These are phyloP conservation scores for Alloscopus bannaensis DNA, from an alignment of 2,888 invertebrate genomes.

Conservation along the genomic window DNA sequence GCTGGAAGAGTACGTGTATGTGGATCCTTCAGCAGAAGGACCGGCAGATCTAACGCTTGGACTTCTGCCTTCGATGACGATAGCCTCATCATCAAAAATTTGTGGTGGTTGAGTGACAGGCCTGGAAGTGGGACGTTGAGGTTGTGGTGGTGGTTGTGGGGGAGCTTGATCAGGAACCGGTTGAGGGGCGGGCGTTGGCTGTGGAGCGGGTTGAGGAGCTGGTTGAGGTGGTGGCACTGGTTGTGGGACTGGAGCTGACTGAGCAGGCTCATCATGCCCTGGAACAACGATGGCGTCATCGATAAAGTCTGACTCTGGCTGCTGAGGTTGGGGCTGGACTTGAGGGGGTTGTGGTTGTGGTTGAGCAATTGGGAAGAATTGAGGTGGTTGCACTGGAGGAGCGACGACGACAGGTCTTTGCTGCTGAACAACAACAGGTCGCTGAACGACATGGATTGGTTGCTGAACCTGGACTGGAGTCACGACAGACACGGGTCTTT, in stretches of 20 bases:
- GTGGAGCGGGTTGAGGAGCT: constrained; percentile 24
- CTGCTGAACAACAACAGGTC: constrained; percentile 16
- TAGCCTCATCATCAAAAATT: constrained; percentile 23
- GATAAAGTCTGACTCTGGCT: constrained; percentile 71
- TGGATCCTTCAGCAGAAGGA: constrained; percentile 20
- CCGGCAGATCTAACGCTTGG: constrained; percentile 19
- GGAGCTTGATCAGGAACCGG: constrained; percentile 18
- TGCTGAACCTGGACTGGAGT: constrained; percentile 30
- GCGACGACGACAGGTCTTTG: constrained; percentile 7
- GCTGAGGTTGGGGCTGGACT: constrained; percentile 74
- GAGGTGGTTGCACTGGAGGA: constrained; percentile 30
- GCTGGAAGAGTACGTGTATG: constrained; percentile 23
- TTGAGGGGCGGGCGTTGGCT: constrained; percentile 11
- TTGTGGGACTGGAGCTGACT: constrained; percentile 64
- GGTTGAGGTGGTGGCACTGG: constrained; percentile 23
- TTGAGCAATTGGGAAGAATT: constrained; percentile 9
- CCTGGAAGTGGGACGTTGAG: constrained; percentile 12
- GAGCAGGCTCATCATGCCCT: constrained; percentile 28
- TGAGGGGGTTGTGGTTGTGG: constrained; percentile 67
- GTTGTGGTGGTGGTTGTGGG: constrained; percentile 23
- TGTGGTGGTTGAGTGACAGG: constrained; percentile 18
- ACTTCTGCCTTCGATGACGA: constrained; percentile 1
- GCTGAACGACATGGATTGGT: constrained; percentile 26
- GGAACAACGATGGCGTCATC: constrained; percentile 8
- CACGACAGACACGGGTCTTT: constrained; percentile 15